A percentile compares a stretch with the other conserved stretches of the same genome.
Evolutionary conservation across 2,888 invertebrate genomes (phyloP).

Genomic region (Agrotis puta): DNA sequence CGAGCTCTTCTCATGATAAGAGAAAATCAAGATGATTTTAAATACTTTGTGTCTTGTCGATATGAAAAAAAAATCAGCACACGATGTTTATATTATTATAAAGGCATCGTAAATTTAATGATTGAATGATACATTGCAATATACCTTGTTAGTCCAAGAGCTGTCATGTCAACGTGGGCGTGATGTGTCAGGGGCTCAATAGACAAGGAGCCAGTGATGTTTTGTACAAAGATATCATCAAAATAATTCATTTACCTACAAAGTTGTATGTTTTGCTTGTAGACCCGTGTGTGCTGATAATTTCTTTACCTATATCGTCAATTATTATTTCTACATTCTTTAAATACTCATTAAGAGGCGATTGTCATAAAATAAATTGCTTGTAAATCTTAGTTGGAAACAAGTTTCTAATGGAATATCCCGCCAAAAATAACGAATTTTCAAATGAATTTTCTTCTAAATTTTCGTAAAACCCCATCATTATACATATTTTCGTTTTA

Average conservation of each 20-base stretch:
- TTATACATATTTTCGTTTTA: neutral
- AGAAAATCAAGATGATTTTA: no score
- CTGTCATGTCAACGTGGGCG: slow-evolving; percentile 27
- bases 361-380: slow-evolving; percentile 40
- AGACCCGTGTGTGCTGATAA: slow-evolving; percentile 23
- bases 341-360: slow-evolving; percentile 35
- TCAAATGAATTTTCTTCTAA: no score
- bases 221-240: neutral
- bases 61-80: no score
- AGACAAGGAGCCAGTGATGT: slow-evolving; percentile 22
- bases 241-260: slow-evolving; percentile 1
- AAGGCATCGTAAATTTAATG: neutral
- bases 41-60: no score
- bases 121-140: neutral
- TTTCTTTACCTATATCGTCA: slow-evolving; percentile 31
- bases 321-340: slow-evolving; percentile 47
- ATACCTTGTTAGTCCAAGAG: slow-evolving; percentile 23
- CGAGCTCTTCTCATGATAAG: no score
- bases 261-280: slow-evolving; percentile 13
- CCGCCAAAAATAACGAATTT: no score
- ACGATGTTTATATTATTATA: no score
- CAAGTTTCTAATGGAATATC: no score
- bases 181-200: slow-evolving; percentile 26
- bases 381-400: slow-evolving; percentile 8
- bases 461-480: no score